Evolutionary conservation across 2,113 vertebrate genomes (phyloP).

Genomic region (Puma concolor): DNA sequence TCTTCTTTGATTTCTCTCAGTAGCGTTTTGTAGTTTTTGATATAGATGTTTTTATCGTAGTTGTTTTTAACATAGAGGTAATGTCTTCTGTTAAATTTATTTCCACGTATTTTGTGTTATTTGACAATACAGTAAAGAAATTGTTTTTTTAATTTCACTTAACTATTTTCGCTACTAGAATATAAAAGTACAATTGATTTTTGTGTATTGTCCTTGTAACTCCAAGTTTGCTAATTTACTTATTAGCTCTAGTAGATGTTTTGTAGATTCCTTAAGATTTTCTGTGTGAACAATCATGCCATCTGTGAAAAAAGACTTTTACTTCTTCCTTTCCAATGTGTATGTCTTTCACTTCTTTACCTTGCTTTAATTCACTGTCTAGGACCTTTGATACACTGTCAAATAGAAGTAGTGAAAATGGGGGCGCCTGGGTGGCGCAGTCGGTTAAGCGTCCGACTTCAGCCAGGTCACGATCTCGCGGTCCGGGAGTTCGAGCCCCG

Average conservation of each 20-base stretch:
- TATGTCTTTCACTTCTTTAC: not conserved
- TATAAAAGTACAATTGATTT: conserved; percentile 54
- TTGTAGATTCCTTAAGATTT: conserved; percentile 8
- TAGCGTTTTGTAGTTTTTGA: conserved; percentile 31
- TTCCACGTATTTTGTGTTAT: conserved; percentile 46
- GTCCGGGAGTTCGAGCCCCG: too few relatives aligned
- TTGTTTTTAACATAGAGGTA: not conserved
- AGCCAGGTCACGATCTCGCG: too few relatives aligned
- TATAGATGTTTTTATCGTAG: not conserved
- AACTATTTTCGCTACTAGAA: conserved; percentile 33
- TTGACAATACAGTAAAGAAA: conserved; percentile 51
- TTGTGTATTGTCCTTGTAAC: not conserved
- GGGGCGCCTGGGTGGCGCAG: too few relatives aligned
- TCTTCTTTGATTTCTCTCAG: conserved; percentile 29
- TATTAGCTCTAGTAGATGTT: conserved; percentile 19
- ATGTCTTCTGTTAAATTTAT: conserved; percentile 41
- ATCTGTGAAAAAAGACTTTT: not conserved
- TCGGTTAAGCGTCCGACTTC: too few relatives aligned
- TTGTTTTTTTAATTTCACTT: conserved; percentile 51
- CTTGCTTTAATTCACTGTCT: not conserved
- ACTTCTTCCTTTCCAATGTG: not conserved
- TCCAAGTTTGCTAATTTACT: conserved; percentile 28
- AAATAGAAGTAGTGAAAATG: not conserved
- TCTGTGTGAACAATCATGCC: not conserved
- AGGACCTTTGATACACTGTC: not conserved